Evolutionary conservation across 2,888 invertebrate species (phyloP).

Genomic region (Drosophila incognita): DNA sequence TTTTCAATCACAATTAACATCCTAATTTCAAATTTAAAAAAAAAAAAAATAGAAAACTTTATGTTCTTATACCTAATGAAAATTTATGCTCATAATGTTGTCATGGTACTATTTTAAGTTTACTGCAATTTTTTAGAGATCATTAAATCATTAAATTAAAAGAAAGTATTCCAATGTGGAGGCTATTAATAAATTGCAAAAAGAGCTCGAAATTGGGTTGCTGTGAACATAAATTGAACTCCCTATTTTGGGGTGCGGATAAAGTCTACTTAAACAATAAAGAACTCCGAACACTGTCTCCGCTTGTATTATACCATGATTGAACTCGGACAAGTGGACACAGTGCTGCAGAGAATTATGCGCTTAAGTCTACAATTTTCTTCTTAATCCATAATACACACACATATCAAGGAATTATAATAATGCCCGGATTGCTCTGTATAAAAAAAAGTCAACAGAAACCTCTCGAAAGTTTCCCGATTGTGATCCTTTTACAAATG

Average conservation of each 20-base stretch:
- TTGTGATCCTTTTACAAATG: constrained; percentile 28
- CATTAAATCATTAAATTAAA: constrained; percentile 38
- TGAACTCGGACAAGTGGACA: constrained; percentile 5
- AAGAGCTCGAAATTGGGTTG: neutral
- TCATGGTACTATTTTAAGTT: constrained; percentile 9
- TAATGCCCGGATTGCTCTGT: neutral
- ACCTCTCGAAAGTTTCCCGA: constrained; percentile 2
- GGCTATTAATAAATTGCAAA: neutral
- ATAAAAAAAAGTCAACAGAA: constrained; percentile 20
- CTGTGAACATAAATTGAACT: constrained; percentile 1
- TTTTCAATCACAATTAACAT: constrained; percentile 55
- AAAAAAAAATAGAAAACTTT: neutral
- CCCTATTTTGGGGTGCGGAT: constrained; percentile 3
- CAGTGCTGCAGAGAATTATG: neutral
- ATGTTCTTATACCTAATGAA: constrained; percentile 33
- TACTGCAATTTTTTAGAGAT: constrained; percentile 33
- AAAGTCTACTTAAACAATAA: neutral
- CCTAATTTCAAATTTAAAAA: constrained; percentile 36
- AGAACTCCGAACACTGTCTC: neutral
- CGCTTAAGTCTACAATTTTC: constrained; percentile 5
- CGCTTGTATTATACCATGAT: neutral
- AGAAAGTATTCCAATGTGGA: constrained; percentile 2
- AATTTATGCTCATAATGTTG: constrained; percentile 23
- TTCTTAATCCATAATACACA: constrained; percentile 1
- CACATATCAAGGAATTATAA: constrained; percentile 4